Evolutionary conservation across 2,797 vertebrate species (phyloP).

Genomic region (Coracias cyanogaster): DNA sequence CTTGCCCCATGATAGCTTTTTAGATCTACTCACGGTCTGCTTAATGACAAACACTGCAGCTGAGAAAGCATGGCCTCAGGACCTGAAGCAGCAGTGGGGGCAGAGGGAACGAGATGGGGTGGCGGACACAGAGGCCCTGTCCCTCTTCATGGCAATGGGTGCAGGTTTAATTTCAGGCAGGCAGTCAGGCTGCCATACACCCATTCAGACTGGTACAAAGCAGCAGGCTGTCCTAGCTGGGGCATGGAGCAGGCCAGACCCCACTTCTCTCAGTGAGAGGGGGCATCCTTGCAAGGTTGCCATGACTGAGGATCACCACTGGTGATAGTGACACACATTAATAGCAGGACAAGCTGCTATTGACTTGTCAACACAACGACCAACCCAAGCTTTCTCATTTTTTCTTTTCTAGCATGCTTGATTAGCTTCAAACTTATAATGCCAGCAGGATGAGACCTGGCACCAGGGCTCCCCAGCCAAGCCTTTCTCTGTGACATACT

Average conservation of each 20-base stretch:
- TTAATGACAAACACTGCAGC: neutral
- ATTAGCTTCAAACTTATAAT: accelerated
- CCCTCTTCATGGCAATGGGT: accelerated
- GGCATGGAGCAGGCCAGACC: neutral
- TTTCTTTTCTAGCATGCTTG: accelerated
- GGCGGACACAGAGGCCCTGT: accelerated
- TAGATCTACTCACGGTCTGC: too few relatives aligned
- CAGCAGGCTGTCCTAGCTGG: neutral
- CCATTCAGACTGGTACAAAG: neutral
- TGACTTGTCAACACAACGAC: neutral
- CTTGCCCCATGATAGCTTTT: accelerated
- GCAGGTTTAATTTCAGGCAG: neutral
- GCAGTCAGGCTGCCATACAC: accelerated
- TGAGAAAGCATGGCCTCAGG: accelerated
- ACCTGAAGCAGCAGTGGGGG: neutral
- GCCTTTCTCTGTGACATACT: accelerated
- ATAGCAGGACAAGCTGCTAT: neutral
- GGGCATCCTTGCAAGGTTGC: accelerated
- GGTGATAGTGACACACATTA: too few relatives aligned
- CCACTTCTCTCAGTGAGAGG: accelerated
- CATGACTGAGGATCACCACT: neutral
- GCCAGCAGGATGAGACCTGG: accelerated
- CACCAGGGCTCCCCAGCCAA: accelerated
- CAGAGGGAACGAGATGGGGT: neutral
- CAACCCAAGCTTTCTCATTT: neutral